Evolutionary conservation across 92 coral and sea anemone genomes (phyloP).

Genomic region (Umimayanthus chanpuru): DNA sequence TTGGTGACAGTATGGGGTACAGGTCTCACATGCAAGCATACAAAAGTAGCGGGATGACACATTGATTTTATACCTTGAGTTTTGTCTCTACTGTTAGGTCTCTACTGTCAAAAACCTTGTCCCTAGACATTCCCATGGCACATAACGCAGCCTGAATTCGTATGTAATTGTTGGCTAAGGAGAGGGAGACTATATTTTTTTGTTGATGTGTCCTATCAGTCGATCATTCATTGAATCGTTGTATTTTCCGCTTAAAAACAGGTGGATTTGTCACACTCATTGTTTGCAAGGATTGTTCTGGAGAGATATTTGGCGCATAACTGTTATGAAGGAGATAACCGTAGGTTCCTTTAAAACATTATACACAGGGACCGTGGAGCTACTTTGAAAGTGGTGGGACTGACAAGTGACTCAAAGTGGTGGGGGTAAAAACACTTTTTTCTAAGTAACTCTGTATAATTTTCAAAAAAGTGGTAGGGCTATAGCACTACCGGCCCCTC

Average conservation of each 20-base stretch:
- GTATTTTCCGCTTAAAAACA: conserved; percentile 25
- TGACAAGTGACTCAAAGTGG: no score
- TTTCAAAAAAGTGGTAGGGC: no score
- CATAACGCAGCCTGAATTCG: neutral
- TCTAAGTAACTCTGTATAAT: no score
- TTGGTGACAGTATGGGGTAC: no score
- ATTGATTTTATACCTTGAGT: neutral
- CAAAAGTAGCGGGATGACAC: neutral
- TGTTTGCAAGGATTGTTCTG: conserved; percentile 90
- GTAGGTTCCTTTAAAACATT: conserved; percentile 48
- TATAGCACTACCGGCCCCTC: no score
- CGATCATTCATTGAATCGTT: neutral
- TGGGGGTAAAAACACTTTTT: no score
- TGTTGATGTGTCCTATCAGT: neutral
- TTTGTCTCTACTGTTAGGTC: no score
- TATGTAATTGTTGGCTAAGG: no score
- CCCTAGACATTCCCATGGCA: neutral
- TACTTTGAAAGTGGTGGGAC: no score
- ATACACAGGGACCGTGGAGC: neutral
- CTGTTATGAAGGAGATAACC: conserved; percentile 70
- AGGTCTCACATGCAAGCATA: no score
- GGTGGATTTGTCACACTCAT: conserved; percentile 90
- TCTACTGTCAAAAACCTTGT: no score
- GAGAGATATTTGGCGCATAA: conserved; percentile 82
- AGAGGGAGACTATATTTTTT: no score